These are phyloP conservation scores for Bathynomus jamesi DNA, from an alignment of 1,140 invertebrate genomes.

Conservation along the genomic window DNA sequence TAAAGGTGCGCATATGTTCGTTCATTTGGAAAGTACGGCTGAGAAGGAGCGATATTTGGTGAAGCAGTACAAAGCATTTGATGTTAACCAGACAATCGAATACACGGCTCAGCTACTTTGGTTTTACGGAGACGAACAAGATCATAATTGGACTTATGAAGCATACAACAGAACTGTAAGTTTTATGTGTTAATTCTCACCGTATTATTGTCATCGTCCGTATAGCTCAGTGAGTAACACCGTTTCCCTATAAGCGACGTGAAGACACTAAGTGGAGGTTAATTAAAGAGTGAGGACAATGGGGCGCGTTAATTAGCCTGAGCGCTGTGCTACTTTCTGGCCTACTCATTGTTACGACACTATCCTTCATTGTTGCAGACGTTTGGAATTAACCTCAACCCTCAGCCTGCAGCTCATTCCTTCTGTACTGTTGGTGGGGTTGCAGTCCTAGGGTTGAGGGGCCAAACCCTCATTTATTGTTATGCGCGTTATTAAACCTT, in stretches of 20 bases:
- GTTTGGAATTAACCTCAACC: too few relatives aligned
- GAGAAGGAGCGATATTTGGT: conserved; percentile 19
- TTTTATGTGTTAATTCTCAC: neutral
- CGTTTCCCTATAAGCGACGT: neutral
- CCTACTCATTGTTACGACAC: neutral
- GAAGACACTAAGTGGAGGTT: neutral
- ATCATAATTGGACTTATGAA: conserved; percentile 16
- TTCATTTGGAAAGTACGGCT: conserved; percentile 26
- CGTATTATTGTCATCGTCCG: too few relatives aligned
- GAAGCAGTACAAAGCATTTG: conserved; percentile 19
- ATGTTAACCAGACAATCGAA: conserved; percentile 37
- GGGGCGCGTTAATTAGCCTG: neutral
- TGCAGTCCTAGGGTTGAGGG: too few relatives aligned
- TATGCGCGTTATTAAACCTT: too few relatives aligned
- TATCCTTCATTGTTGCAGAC: too few relatives aligned
- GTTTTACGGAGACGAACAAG: conserved; percentile 26
- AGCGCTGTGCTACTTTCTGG: neutral
- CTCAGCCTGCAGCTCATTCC: too few relatives aligned
- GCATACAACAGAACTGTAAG: conserved; percentile 27
- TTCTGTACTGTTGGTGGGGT: too few relatives aligned
- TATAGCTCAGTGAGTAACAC: too few relatives aligned
- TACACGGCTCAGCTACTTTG: conserved; percentile 38
- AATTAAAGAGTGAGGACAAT: neutral
- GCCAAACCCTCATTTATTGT: too few relatives aligned
- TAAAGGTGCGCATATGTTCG: conserved; percentile 37